Evolutionary conservation across 2,888 invertebrate species (phyloP).

Genomic region (Amblyteles armatorius): DNA sequence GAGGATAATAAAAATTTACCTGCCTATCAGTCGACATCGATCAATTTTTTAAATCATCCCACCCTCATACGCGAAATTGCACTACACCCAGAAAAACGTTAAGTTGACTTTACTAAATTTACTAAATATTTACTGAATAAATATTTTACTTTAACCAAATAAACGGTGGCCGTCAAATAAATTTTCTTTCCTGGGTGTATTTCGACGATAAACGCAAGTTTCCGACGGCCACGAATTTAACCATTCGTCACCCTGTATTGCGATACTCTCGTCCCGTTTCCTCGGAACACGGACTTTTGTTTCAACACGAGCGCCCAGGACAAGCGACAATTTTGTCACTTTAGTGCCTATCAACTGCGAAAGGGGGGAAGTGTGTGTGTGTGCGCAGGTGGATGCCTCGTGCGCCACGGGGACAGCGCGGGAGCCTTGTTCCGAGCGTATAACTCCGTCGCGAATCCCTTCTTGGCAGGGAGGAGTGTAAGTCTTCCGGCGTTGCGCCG

Average conservation of each 20-base stretch:
- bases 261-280: conserved; percentile 27
- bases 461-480: conserved; percentile 21
- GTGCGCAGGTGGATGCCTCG: conserved; percentile 31
- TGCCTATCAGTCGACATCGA: too few species aligned
- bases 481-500: conserved; percentile 37
- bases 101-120: too few species aligned
- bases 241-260: not conserved
- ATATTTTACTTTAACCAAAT: too few species aligned
- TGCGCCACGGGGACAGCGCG: conserved; percentile 56
- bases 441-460: conserved; percentile 58
- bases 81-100: too few species aligned
- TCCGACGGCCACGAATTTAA: not conserved
- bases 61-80: too few species aligned
- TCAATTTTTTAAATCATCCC: too few species aligned
- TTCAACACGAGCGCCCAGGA: conserved; percentile 35
- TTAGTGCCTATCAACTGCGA: conserved; percentile 55
- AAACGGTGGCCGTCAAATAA: too few species aligned
- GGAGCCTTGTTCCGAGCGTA: conserved; percentile 49
- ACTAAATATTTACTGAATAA: too few species aligned
- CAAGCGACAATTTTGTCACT: conserved; percentile 63
- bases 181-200: not conserved
- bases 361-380: conserved; percentile 9
- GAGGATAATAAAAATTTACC: too few species aligned
- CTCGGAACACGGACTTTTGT: conserved; percentile 38
- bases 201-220: not conserved